phyloP scores from a whole-genome alignment of 2,113 vertebrate species.

The Morone chrysops region DNA sequence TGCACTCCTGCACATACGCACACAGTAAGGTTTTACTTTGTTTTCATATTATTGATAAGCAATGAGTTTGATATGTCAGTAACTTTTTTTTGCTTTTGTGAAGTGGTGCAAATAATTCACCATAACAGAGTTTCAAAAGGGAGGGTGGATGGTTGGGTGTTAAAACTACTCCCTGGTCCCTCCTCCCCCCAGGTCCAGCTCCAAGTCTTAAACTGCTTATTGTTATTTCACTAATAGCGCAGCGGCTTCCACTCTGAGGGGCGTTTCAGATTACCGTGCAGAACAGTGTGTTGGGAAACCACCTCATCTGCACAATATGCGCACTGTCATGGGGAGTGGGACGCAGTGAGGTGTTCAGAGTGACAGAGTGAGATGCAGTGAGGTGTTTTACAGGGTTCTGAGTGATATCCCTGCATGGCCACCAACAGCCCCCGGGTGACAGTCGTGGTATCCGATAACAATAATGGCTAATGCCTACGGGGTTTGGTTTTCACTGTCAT shows the following conservation, averaged over 20 bases:
- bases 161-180: not conserved
- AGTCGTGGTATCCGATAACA: conserved; percentile 27
- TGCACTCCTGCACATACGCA: not conserved
- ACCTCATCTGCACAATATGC: conserved; percentile 24
- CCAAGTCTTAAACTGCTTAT: conserved; percentile 48
- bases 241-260: conserved; percentile 55
- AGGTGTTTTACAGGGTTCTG: conserved; percentile 31
- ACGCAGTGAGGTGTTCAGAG: conserved; percentile 28
- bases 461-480: conserved; percentile 9
- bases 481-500: conserved; percentile 3
- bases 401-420: conserved; percentile 41
- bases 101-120: not conserved
- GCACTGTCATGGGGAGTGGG: conserved; percentile 19
- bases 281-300: conserved; percentile 11
- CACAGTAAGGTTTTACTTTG: not conserved
- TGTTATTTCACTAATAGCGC: conserved; percentile 63
- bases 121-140: not conserved
- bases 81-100: not conserved
- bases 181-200: conserved; percentile 14
- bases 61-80: not conserved
- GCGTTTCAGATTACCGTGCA: conserved; percentile 56
- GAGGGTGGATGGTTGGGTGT: not conserved
- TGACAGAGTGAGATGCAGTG: conserved; percentile 27
- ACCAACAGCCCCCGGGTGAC: conserved; percentile 30
- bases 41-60: conserved; percentile 3